These are phyloP conservation scores for Coregonus suidteri DNA, from an alignment of 2,797 vertebrate species.

Conservation along the genomic window DNA sequence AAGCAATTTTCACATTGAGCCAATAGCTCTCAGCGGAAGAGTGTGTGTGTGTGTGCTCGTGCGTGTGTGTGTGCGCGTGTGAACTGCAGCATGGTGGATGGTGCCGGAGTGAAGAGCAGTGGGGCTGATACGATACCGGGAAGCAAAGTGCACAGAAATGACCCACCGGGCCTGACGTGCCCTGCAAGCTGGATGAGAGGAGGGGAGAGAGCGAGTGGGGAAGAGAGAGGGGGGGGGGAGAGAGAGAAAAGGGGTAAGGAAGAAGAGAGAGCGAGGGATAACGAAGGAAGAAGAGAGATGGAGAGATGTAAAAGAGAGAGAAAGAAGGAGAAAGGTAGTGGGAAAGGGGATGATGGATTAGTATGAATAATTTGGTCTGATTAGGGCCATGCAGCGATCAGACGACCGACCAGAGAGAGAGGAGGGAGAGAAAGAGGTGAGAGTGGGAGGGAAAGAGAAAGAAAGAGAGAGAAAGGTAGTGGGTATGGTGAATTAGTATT, in stretches of 20 bases:
- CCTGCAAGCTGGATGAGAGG: conserved; percentile 21
- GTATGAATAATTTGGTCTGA: too few relatives aligned
- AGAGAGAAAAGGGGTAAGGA: conserved; percentile 4
- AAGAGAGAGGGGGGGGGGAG: neutral
- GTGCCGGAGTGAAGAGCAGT: conserved; percentile 48
- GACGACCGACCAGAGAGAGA: conserved; percentile 16
- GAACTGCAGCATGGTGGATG: conserved; percentile 9
- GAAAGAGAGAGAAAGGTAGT: neutral
- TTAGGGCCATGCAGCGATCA: too few relatives aligned
- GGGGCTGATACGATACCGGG: conserved; percentile 40
- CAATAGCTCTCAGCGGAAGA: conserved; percentile 70
- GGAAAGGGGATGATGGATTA: conserved; percentile 42
- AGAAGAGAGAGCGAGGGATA: neutral
- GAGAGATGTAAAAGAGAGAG: conserved; percentile 23
- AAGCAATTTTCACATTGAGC: conserved; percentile 81
- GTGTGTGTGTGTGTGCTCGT: conserved; percentile 14
- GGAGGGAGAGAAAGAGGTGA: conserved; percentile 28
- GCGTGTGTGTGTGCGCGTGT: neutral
- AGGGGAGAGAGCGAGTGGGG: conserved; percentile 6
- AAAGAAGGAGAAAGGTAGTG: conserved; percentile 35
- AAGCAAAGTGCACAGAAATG: conserved; percentile 64
- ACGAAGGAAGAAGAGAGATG: conserved; percentile 12
- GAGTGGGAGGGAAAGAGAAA: neutral
- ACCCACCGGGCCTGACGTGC: conserved; percentile 61
- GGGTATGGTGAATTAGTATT: conserved; percentile 5